Conservation (phyloP, 2,888 invertebrate genomes). For the Vannuccia rotundouncinata region DNA sequence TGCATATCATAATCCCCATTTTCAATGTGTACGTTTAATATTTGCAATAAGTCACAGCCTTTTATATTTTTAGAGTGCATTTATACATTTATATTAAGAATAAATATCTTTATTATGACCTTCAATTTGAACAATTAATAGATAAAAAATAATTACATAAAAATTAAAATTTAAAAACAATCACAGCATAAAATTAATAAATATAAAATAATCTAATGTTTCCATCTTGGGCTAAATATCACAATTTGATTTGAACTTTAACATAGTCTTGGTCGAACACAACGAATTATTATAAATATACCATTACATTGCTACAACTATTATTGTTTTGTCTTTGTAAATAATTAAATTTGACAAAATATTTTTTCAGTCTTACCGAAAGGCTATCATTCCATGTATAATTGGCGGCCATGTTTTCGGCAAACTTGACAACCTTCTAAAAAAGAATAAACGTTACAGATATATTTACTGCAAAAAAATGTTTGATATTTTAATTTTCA, state of each 20-base stretch:
- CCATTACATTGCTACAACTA: slow-evolving; percentile 22
- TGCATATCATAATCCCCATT: too few relatives aligned
- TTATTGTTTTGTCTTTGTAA: too few relatives aligned
- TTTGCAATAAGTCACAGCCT: too few relatives aligned
- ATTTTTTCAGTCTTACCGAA: slow-evolving; percentile 43
- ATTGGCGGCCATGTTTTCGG: slow-evolving; percentile 47
- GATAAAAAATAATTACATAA: background rate
- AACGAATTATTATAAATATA: background rate
- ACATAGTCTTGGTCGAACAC: background rate
- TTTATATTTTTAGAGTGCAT: too few relatives aligned
- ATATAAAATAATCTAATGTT: background rate
- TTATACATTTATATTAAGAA: too few relatives aligned
- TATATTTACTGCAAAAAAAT: too few relatives aligned
- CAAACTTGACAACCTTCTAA: slow-evolving; percentile 44
- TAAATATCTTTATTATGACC: too few relatives aligned
- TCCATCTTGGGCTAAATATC: slow-evolving; percentile 37
- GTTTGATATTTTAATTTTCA: too few relatives aligned
- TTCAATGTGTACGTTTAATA: too few relatives aligned
- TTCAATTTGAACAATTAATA: background rate
- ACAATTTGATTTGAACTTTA: slow-evolving; percentile 32
- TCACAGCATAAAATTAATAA: background rate
- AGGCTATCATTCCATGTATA: slow-evolving; percentile 46
- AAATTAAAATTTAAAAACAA: background rate
- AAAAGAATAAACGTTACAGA: too few relatives aligned
- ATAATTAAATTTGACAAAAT: too few relatives aligned